Evolutionary conservation across 2,888 invertebrate genomes (phyloP).

Genomic region (Eulithis prunata): DNA sequence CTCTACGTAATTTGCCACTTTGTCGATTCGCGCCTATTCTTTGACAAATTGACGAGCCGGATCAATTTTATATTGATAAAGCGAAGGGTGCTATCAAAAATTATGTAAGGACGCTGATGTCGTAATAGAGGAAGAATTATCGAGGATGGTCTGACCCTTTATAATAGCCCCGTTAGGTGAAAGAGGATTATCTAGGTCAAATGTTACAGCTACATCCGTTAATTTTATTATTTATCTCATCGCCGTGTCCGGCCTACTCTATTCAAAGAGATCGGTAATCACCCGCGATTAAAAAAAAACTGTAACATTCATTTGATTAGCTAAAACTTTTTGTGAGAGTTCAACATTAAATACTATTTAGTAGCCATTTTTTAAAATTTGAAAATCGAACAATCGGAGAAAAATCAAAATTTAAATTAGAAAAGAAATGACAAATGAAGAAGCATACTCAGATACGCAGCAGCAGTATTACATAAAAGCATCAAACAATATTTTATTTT

Average conservation of each 20-base stretch:
- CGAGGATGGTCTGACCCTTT: slow-evolving; percentile 42
- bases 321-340: background rate
- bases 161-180: slow-evolving; percentile 38
- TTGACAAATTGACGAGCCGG: slow-evolving; percentile 59
- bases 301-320: too few species aligned
- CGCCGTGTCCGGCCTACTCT: too few species aligned
- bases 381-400: background rate
- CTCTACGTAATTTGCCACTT: slow-evolving; percentile 67
- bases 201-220: slow-evolving; percentile 38
- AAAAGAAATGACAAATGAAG: background rate
- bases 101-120: slow-evolving; percentile 47
- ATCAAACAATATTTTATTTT: background rate
- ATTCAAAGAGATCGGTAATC: too few species aligned
- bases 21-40: slow-evolving; percentile 63
- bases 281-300: too few species aligned
- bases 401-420: background rate
- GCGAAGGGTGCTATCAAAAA: slow-evolving; percentile 49
- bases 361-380: background rate
- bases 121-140: slow-evolving; percentile 51
- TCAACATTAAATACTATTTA: background rate
- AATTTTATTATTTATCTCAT: slow-evolving; percentile 31
- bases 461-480: too few species aligned
- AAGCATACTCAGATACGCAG: background rate
- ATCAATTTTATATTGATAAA: slow-evolving; percentile 51
- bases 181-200: slow-evolving; percentile 42